Evolutionary conservation across 2,888 invertebrate species (phyloP).

Genomic region (Parnassius apollo): DNA sequence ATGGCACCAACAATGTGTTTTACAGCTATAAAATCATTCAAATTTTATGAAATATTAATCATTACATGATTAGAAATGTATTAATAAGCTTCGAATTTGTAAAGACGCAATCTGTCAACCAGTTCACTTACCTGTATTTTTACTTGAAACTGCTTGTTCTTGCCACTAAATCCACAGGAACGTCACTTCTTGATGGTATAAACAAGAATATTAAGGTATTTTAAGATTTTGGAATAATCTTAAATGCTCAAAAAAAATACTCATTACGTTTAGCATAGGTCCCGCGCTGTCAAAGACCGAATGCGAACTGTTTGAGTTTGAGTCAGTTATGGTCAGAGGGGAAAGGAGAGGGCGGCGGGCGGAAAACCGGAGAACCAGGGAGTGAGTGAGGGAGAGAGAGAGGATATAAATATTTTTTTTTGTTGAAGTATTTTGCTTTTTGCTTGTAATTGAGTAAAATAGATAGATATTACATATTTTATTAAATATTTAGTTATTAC

Average conservation of each 20-base stretch:
- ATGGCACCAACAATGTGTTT: neutral
- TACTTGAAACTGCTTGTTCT: constrained; percentile 62
- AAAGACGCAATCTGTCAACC: constrained; percentile 79
- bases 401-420: constrained; percentile 42
- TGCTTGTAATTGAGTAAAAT: neutral
- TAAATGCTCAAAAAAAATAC: constrained; percentile 76
- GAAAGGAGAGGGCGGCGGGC: constrained; percentile 49
- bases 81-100: constrained; percentile 60
- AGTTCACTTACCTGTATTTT: constrained; percentile 72
- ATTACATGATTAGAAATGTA: constrained; percentile 47
- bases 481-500: neutral
- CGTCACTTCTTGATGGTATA: constrained; percentile 63
- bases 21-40: constrained; percentile 1
- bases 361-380: constrained; percentile 75
- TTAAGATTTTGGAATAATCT: constrained; percentile 75
- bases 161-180: constrained; percentile 69
- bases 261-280: constrained; percentile 75
- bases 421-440: constrained; percentile 17
- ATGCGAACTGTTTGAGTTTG: constrained; percentile 78
- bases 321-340: constrained; percentile 55
- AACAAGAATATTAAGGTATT: constrained; percentile 72
- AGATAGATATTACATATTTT: neutral
- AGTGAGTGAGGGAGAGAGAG: constrained; percentile 63
- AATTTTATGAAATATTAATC: constrained; percentile 48
- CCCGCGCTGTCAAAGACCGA: constrained; percentile 77